Conservation (phyloP, 35 echinoderm and acorn worm species). For the Heliocidaris tuberculata region DNA sequence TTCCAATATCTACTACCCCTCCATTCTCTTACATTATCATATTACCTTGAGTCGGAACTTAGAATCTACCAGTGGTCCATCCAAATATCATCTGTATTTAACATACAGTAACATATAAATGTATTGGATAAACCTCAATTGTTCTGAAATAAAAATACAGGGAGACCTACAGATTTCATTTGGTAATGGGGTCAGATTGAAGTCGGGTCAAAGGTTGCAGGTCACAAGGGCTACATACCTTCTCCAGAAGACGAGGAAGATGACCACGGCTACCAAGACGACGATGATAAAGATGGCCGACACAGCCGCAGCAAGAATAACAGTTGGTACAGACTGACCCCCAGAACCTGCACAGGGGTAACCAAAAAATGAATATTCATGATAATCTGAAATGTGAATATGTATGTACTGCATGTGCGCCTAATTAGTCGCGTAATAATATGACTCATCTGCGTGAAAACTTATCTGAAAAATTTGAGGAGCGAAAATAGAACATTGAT, state of each 20-base stretch:
- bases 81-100: not conserved
- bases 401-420: too few relatives aligned
- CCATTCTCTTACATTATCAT: not conserved
- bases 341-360: slow-evolving; percentile 54
- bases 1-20: not conserved
- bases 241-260: slow-evolving; percentile 90
- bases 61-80: not conserved
- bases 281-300: slow-evolving; percentile 85
- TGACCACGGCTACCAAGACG: slow-evolving; percentile 82
- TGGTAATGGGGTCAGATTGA: not conserved
- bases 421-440: too few relatives aligned
- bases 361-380: not conserved
- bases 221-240: slow-evolving; percentile 56
- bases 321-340: slow-evolving; percentile 62
- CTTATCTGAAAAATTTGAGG: too few relatives aligned
- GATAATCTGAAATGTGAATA: too few relatives aligned
- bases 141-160: not conserved
- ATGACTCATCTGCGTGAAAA: too few relatives aligned
- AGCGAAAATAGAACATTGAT: too few relatives aligned
- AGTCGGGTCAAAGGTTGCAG: not conserved
- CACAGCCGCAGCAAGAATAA: slow-evolving; percentile 83
- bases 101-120: not conserved
- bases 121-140: not conserved
- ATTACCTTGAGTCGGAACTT: not conserved
- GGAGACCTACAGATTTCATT: not conserved